Conservation (phyloP, 1,140 invertebrate genomes). For the Sinella curviseta region DNA sequence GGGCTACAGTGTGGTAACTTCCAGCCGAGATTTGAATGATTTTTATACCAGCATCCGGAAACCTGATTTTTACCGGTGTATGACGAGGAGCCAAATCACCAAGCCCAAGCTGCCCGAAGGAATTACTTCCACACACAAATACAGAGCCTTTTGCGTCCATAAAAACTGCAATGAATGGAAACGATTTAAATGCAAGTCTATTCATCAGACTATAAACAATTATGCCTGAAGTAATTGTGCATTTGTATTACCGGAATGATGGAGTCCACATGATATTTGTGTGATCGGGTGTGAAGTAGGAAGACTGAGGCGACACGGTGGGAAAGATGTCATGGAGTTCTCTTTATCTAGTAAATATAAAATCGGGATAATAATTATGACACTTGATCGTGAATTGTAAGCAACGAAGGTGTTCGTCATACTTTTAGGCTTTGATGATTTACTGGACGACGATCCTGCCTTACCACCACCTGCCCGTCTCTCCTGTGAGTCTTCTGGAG, state of each 20-base stretch:
- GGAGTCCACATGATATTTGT: conserved; percentile 84
- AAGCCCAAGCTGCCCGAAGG: conserved; percentile 88
- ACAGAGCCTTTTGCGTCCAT: conserved; percentile 77
- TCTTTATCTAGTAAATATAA: conserved; percentile 44
- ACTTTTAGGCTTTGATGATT: conserved; percentile 39
- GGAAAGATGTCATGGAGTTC: conserved; percentile 66
- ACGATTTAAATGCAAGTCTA: conserved; percentile 46
- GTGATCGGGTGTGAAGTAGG: conserved; percentile 69
- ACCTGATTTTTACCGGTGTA: conserved; percentile 72
- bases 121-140: conserved; percentile 86
- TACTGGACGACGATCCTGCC: conserved; percentile 30
- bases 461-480: conserved; percentile 21
- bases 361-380: too few species aligned
- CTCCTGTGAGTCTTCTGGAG: conserved; percentile 36
- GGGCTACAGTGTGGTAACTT: conserved; percentile 88
- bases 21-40: conserved; percentile 82
- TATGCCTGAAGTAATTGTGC: background rate
- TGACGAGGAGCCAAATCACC: conserved; percentile 77
- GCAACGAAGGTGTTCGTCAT: too few species aligned
- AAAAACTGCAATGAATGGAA: conserved; percentile 58
- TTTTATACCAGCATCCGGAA: conserved; percentile 62
- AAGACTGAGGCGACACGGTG: conserved; percentile 73
- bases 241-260: conserved; percentile 70
- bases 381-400: too few species aligned
- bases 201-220: conserved; percentile 36